Percentiles rank a stretch among this genome's conserved stretches.
These are phyloP conservation scores for Lysandra coridon DNA, from an alignment of 2,888 invertebrate species.

Conservation along the genomic window DNA sequence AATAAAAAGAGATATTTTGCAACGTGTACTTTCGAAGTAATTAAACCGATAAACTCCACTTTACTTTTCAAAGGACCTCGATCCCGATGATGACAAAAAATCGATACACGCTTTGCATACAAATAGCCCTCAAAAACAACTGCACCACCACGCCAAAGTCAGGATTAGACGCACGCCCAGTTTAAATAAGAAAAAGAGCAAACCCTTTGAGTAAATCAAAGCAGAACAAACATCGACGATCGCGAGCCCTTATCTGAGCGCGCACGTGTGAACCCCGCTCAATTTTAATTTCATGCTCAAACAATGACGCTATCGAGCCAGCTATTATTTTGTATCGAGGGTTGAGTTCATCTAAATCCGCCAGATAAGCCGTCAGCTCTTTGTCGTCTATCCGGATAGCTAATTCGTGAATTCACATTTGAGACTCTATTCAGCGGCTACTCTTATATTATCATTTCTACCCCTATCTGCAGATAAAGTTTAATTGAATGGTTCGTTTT, in stretches of 20 bases:
- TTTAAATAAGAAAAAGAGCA: conserved; percentile 73
- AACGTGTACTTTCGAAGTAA: neutral
- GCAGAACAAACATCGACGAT: conserved; percentile 59
- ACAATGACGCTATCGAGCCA: conserved; percentile 78
- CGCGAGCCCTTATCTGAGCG: conserved; percentile 71
- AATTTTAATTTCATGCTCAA: conserved; percentile 81
- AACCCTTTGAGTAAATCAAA: conserved; percentile 70
- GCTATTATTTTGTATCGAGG: conserved; percentile 79
- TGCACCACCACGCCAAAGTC: conserved; percentile 6
- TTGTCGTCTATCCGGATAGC: conserved; percentile 71
- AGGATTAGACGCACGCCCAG: conserved; percentile 27
- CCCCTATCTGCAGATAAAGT: conserved; percentile 22
- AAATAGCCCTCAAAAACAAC: conserved; percentile 3
- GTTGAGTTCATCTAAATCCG: conserved; percentile 78
- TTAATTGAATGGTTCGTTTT: conserved; percentile 22
- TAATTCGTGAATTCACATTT: conserved; percentile 59
- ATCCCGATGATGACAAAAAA: neutral
- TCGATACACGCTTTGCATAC: conserved; percentile 1
- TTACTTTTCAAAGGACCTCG: neutral
- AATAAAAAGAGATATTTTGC: too few species aligned
- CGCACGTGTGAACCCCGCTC: conserved; percentile 80
- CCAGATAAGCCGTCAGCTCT: conserved; percentile 72
- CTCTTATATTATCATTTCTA: conserved; percentile 61
- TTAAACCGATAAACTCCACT: neutral
- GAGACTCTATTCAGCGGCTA: conserved; percentile 42